Evolutionary conservation across 2,113 vertebrate genomes (phyloP).

Genomic region (Ictalurus punctatus): DNA sequence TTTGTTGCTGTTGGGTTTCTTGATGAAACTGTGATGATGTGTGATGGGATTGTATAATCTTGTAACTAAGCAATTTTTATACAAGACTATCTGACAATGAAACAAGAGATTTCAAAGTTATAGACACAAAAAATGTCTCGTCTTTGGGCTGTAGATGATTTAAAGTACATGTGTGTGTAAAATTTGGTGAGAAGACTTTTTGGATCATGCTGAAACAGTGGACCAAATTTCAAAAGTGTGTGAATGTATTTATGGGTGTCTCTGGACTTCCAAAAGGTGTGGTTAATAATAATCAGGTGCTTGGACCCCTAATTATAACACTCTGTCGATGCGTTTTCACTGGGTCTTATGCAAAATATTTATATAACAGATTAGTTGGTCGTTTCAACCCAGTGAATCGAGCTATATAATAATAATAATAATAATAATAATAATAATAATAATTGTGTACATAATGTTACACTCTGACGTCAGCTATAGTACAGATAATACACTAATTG

Average conservation of each 20-base stretch:
- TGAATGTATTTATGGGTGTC: background rate
- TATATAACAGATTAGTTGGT: background rate
- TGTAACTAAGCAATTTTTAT: background rate
- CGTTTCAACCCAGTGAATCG: background rate
- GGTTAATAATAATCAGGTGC: background rate
- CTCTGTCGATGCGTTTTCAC: background rate
- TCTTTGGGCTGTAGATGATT: background rate
- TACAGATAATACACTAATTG: background rate
- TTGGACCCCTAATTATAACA: background rate
- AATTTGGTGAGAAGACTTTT: background rate
- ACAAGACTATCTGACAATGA: background rate
- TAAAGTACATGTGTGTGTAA: background rate
- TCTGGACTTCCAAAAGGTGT: background rate
- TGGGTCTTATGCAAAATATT: background rate
- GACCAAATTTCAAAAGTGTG: background rate
- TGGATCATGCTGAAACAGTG: background rate
- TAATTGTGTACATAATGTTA: background rate
- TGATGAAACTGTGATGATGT: background rate
- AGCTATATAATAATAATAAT: background rate
- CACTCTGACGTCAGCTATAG: constrained; percentile 5
- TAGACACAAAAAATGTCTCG: background rate
- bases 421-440: background rate
- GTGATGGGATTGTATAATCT: background rate
- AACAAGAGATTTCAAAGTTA: background rate
- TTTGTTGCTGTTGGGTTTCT: no score